Evolutionary conservation across 2,113 vertebrate species (phyloP).

Genomic region (Bubo scandiacus): DNA sequence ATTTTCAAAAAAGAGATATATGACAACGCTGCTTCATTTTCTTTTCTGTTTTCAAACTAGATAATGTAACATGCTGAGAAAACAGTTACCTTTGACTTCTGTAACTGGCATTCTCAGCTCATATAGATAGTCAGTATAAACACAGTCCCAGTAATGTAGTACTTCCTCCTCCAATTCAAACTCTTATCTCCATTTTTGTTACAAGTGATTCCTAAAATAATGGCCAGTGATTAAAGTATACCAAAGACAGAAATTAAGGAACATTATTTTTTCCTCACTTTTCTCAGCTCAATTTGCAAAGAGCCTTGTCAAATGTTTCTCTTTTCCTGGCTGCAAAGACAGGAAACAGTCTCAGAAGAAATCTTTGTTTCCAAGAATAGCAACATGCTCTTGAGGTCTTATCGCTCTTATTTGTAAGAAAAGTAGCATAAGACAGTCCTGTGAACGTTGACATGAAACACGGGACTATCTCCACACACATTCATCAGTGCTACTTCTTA

Average conservation of each 20-base stretch:
- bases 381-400: background rate
- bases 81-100: background rate
- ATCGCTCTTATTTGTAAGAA: background rate
- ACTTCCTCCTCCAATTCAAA: background rate
- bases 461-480: background rate
- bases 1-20: background rate
- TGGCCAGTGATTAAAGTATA: background rate
- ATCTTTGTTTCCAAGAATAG: constrained; percentile 31
- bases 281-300: background rate
- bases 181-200: background rate
- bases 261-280: background rate
- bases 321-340: background rate
- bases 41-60: background rate
- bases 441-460: background rate
- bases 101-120: background rate
- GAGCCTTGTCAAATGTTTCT: background rate
- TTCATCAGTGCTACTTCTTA: background rate
- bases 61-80: background rate
- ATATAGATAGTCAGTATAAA: background rate
- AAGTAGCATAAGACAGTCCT: background rate
- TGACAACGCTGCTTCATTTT: background rate
- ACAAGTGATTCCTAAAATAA: background rate
- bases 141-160: background rate
- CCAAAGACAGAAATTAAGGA: background rate
- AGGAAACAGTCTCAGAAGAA: constrained; percentile 9